Evolutionary conservation across 2,888 invertebrate genomes (phyloP).

Genomic region (Drosophila mettleri): DNA sequence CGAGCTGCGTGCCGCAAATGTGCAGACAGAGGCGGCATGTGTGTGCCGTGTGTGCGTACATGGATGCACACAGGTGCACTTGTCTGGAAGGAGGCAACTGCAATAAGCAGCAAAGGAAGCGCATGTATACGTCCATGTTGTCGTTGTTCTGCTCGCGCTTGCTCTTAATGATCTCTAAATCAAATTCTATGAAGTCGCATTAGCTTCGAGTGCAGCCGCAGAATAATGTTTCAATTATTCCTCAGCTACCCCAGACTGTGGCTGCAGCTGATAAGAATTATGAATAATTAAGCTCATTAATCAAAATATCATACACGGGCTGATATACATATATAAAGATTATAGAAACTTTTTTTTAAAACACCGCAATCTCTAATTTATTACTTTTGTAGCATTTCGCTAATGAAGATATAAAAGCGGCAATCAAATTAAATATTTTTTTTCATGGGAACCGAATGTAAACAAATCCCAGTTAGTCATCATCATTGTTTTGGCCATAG

Average conservation of each 20-base stretch:
- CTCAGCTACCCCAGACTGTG: conserved; percentile 14
- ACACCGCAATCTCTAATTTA: conserved; percentile 72
- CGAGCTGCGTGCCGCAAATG: conserved; percentile 77
- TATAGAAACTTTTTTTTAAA: conserved; percentile 11
- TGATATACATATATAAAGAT: background rate
- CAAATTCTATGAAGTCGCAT: conserved; percentile 60
- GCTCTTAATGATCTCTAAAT: conserved; percentile 76
- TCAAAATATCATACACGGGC: conserved; percentile 70
- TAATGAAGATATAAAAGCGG: conserved; percentile 82
- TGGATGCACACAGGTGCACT: conserved; percentile 18
- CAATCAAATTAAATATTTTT: conserved; percentile 78
- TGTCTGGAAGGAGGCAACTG: conserved; percentile 46
- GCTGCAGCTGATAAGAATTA: conserved; percentile 53
- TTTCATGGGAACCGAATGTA: conserved; percentile 76
- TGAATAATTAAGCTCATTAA: conserved; percentile 78
- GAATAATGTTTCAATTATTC: conserved; percentile 17
- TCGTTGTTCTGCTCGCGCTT: conserved; percentile 59
- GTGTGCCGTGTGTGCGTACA: no score
- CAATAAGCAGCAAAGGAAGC: conserved; percentile 76
- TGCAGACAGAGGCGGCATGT: conserved; percentile 56
- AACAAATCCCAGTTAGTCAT: conserved; percentile 72
- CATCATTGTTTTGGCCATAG: conserved; percentile 9
- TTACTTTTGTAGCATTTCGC: conserved; percentile 73
- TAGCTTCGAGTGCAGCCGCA: conserved; percentile 62
- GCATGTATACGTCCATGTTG: conserved; percentile 73